Conservation (phyloP, 2,113 vertebrate genomes). For the Syngnathus typhle region DNA sequence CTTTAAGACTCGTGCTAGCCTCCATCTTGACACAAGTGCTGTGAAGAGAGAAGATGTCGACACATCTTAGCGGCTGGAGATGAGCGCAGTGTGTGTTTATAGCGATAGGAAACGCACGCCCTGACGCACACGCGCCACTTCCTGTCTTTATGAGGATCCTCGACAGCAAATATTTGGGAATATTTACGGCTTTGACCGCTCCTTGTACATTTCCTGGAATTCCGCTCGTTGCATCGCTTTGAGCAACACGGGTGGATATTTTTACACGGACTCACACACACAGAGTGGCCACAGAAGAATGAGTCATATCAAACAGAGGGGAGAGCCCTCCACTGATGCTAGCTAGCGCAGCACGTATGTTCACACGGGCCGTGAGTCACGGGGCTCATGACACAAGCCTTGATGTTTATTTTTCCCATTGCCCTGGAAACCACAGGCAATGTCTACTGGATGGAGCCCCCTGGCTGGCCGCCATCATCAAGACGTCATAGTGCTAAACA, state of each 20-base stretch:
- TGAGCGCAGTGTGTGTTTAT: neutral
- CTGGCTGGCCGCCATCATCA: neutral
- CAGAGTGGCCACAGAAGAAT: constrained; percentile 20
- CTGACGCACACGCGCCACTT: neutral
- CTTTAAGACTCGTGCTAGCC: neutral
- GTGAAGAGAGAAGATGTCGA: constrained; percentile 41
- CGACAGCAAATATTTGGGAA: constrained; percentile 5
- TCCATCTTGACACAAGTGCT: constrained; percentile 18
- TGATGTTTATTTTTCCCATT: constrained; percentile 36
- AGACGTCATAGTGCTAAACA: neutral
- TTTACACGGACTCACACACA: constrained; percentile 8
- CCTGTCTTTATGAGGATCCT: neutral
- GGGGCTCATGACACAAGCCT: neutral
- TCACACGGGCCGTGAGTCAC: constrained; percentile 42
- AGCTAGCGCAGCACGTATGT: constrained; percentile 8
- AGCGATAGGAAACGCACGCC: neutral
- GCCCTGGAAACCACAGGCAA: constrained; percentile 38
- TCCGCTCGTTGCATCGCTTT: constrained; percentile 16
- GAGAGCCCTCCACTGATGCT: constrained; percentile 29
- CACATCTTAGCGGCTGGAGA: constrained; percentile 31
- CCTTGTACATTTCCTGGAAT: constrained; percentile 21
- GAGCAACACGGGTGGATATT: neutral
- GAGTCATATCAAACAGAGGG: constrained; percentile 57
- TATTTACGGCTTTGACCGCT: constrained; percentile 21
- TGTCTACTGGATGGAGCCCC: neutral